These are phyloP conservation scores for Tragelaphus imberbis DNA, from an alignment of 2,113 vertebrate species.

Conservation along the genomic window DNA sequence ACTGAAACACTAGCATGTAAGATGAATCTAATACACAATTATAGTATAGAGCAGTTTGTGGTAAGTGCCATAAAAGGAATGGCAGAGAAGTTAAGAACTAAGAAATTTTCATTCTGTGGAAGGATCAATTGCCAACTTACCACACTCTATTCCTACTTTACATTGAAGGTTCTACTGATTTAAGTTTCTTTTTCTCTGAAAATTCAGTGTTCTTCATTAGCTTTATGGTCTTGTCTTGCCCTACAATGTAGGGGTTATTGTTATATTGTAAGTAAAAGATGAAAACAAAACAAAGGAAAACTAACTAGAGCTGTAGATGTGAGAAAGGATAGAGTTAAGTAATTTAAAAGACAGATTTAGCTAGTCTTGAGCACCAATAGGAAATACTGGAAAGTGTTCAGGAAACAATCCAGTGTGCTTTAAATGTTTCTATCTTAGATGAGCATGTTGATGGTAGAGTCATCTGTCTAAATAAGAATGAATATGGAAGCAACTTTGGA, in stretches of 20 bases:
- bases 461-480: background rate
- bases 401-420: background rate
- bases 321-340: background rate
- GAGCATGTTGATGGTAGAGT: background rate
- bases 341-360: background rate
- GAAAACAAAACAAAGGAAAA: background rate
- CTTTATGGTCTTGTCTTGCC: background rate
- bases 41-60: background rate
- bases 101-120: background rate
- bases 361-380: background rate
- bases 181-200: background rate
- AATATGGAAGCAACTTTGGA: background rate
- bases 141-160: background rate
- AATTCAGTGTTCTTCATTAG: background rate
- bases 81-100: background rate
- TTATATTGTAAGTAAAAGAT: background rate
- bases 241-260: background rate
- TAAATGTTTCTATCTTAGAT: background rate
- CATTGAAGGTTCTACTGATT: background rate
- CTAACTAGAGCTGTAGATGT: background rate
- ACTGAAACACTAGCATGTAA: background rate
- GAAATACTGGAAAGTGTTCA: background rate
- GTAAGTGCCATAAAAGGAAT: background rate
- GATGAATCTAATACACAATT: background rate
- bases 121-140: background rate